Conservation (phyloP, 2,888 invertebrate genomes). For the Branchellion lobata region DNA sequence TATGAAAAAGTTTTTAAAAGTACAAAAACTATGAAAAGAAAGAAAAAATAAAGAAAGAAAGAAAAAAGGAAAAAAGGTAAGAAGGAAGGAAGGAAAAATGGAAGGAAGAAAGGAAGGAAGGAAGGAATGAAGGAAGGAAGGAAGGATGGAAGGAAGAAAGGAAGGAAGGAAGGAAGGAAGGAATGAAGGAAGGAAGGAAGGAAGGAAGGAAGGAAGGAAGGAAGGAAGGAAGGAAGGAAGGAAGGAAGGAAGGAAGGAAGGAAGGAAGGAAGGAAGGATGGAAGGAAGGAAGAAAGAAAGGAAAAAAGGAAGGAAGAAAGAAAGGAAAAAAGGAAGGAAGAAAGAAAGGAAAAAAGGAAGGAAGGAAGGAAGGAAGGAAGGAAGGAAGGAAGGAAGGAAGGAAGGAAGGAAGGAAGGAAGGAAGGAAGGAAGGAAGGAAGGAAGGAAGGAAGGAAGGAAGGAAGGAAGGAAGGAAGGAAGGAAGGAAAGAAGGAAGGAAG, state of each 20-base stretch:
- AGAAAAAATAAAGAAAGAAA: slow-evolving; percentile 1
- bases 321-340: slow-evolving; percentile 5
- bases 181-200: slow-evolving; percentile 29
- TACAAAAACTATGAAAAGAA: too few relatives aligned
- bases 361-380: slow-evolving; percentile 9
- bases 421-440: slow-evolving; percentile 9
- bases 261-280: neutral
- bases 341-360: slow-evolving; percentile 3
- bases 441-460: slow-evolving; percentile 9
- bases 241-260: slow-evolving; percentile 34
- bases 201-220: slow-evolving; percentile 41
- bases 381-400: slow-evolving; percentile 9
- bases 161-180: slow-evolving; percentile 27
- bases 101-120: slow-evolving; percentile 21
- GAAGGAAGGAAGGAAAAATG: slow-evolving; percentile 18
- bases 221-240: slow-evolving; percentile 22
- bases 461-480: slow-evolving; percentile 9
- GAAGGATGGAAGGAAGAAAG: slow-evolving; percentile 21
- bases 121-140: slow-evolving; percentile 23
- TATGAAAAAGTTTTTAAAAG: too few relatives aligned
- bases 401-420: slow-evolving; percentile 9
- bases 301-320: slow-evolving; percentile 5
- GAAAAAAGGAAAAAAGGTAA: slow-evolving; percentile 8
- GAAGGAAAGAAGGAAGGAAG: slow-evolving; percentile 8
- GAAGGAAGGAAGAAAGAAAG: slow-evolving; percentile 14